Evolutionary conservation across 2,888 invertebrate genomes (phyloP).

Genomic region (Conus canariensis): DNA sequence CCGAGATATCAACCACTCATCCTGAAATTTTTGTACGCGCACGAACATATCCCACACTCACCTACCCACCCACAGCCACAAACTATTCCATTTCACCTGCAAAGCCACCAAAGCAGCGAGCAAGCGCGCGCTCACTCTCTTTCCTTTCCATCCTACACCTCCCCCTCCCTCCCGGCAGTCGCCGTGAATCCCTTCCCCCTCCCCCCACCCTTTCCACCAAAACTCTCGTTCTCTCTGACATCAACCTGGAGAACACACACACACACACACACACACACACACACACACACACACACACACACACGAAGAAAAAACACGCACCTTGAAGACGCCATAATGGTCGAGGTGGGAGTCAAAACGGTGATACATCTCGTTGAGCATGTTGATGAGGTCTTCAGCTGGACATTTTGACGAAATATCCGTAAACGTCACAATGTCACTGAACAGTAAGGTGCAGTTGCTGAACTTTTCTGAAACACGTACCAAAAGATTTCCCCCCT

Average conservation of each 20-base stretch:
- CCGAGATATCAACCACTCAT: no score
- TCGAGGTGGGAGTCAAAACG: conserved; percentile 51
- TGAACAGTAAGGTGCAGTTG: conserved; percentile 54
- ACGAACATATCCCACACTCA: no score
- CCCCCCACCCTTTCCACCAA: neutral
- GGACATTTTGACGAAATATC: conserved; percentile 48
- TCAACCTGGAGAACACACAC: no score
- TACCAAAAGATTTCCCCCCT: neutral
- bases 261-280: no score
- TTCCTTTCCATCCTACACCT: no score
- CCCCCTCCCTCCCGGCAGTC: no score
- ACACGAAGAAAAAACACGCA: neutral
- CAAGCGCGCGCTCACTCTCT: no score
- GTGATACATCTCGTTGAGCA: conserved; percentile 55
- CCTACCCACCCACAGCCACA: no score
- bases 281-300: neutral
- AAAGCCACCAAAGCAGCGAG: no score
- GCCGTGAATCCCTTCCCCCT: neutral
- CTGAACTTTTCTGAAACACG: conserved; percentile 33
- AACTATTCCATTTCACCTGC: no score
- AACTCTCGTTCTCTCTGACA: no score
- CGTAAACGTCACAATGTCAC: conserved; percentile 58
- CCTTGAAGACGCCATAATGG: conserved; percentile 48
- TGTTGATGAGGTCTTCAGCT: conserved; percentile 49
- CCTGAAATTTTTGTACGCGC: no score